phyloP scores from a whole-genome alignment of 2,113 vertebrate genomes.

The Syngnathoides biaculeatus region DNA sequence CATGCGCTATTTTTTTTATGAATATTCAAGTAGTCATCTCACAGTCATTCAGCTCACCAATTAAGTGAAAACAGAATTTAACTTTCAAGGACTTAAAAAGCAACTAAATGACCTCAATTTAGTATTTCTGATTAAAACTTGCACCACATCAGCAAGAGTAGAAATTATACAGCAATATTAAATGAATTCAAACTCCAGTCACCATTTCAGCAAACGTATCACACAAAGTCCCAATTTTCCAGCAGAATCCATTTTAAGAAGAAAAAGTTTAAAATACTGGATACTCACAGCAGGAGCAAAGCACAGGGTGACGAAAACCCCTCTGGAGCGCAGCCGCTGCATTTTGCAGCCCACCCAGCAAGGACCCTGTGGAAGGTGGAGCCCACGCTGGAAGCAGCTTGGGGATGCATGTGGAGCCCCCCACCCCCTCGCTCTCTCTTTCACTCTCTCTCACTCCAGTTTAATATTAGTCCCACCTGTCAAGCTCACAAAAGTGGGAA shows the following conservation, averaged over 20 bases:
- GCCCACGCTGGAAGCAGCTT: constrained; percentile 7
- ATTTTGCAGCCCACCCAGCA: constrained; percentile 34
- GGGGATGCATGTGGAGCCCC: constrained; percentile 24
- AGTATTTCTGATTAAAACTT: not conserved
- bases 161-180: not conserved
- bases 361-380: constrained; percentile 1
- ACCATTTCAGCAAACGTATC: not conserved
- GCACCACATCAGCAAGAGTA: not conserved
- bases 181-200: not conserved
- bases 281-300: constrained; percentile 60
- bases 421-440: not conserved
- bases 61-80: not conserved
- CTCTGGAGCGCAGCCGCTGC: constrained; percentile 29
- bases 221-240: not conserved
- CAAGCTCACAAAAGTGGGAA: accelerated
- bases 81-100: not conserved
- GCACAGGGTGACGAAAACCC: constrained; percentile 41
- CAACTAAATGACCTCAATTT: not conserved
- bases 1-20: too few species aligned
- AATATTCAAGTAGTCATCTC: not conserved
- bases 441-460: constrained; percentile 3
- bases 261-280: constrained; percentile 11
- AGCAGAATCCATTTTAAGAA: not conserved
- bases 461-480: constrained; percentile 4
- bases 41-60: not conserved